Evolutionary conservation across 1,140 invertebrate genomes (phyloP).

Genomic region (Drosophila trapezifrons): DNA sequence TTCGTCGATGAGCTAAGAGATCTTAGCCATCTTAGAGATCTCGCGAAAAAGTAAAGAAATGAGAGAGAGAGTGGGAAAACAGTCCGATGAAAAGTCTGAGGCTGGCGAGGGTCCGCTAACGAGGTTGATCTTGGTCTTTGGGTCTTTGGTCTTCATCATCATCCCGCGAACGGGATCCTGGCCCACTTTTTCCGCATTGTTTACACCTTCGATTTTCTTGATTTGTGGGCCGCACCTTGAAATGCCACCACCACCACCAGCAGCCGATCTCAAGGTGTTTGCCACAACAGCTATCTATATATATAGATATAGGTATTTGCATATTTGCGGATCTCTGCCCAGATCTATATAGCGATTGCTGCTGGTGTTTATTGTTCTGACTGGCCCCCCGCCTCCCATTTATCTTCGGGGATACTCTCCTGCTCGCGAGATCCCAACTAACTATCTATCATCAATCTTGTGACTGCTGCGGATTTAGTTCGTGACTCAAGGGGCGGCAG

Average conservation of each 20-base stretch:
- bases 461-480: background rate
- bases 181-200: constrained; percentile 58
- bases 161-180: constrained; percentile 19
- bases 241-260: constrained; percentile 21
- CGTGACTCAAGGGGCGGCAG: constrained; percentile 42
- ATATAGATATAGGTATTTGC: constrained; percentile 9
- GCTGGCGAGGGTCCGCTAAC: constrained; percentile 47
- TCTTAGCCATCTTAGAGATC: constrained; percentile 7
- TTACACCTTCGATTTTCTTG: constrained; percentile 78
- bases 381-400: constrained; percentile 42
- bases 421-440: constrained; percentile 14
- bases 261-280: constrained; percentile 39
- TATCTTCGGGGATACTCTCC: constrained; percentile 22
- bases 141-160: background rate
- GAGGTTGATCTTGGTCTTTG: constrained; percentile 51
- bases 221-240: constrained; percentile 76
- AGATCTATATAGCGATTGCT: constrained; percentile 52
- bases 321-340: constrained; percentile 26
- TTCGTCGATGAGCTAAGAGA: constrained; percentile 21
- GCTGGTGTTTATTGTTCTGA: constrained; percentile 56
- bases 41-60: background rate
- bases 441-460: constrained; percentile 43
- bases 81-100: constrained; percentile 5
- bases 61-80: constrained; percentile 1
- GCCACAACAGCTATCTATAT: constrained; percentile 20